Base-by-base conservation (phyloP, 1,140 invertebrate species). In the Neodiprion lecontei region DNA sequence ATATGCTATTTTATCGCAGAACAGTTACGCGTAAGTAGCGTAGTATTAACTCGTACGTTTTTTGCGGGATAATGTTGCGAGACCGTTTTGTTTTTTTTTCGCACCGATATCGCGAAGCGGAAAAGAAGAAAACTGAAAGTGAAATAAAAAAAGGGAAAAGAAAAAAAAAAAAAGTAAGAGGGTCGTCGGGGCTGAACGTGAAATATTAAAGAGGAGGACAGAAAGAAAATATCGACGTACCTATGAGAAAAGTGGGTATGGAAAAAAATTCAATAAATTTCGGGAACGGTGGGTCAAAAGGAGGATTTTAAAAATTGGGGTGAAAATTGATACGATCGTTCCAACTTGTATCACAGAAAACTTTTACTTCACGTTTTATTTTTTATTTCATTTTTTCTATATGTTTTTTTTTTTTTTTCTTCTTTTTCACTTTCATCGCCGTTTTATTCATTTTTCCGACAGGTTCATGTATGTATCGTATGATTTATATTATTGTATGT, bases 31-130 rank as follows among this genome's bases (percentile, higher is more conserved):
- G 28, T 40, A 40, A 40, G 1, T 40, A 5, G 28, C 5, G 28
- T 40, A 40, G 28, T 40, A 1, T 1, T 40, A 40, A 2, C 28
- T 40, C 5, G 28, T 40, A 40, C 28, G 28, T 40, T 40, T 40
- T 40, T 40, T 3, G 28, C 28, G 28, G 28, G 28, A 40, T 40
- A 40, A 40, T 3, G 5, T 40, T 40, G 1, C 28, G 5, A 40
- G 5, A 40, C 17, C 17, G 17, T 21, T 21, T 40, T 40, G 5
- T 3, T 40, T 40, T 40, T 40, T 50, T 72, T 47, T 74, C 67
- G 61, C 72, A 66, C 67, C 67, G 67, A 72, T 61, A 74, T 67
- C 12, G 7, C 67, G n/a, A 74, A 50, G 53, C 67, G n/a, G 53
- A 61, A 40, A 17, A 14, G n/a, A 47, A 74, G 21, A 21, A 5